Base-by-base conservation (phyloP, 2,113 vertebrate species). In the Hippoglossus stenolepis region DNA sequence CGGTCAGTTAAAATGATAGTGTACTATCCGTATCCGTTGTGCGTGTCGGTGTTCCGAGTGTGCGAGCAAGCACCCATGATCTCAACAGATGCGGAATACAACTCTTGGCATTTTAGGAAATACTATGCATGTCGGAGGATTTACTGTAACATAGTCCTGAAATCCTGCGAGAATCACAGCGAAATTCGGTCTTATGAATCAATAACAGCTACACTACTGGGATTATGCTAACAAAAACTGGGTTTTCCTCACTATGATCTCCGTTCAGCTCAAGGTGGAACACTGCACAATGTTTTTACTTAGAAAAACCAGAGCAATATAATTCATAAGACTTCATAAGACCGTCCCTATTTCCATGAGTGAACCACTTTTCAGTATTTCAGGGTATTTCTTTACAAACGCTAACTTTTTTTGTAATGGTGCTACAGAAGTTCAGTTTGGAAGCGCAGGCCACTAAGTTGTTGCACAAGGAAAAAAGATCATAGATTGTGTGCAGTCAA, bases 1-100 rank as follows among this genome's bases (percentile, higher is more conserved):
- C n/a, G 76, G 90, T 89, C 90, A 92, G 86, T 85, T 90, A 65
- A 77, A 85, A 80, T 80, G 69, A 79, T 75, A 23, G 49, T 54
- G 38, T 31, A 45, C 43, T 65, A 58, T 73, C 38, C 45, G n/a
- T 73, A 40, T 59, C 66, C 73, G 59, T n/a, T 18, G 21, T 3
- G 24, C 47, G 61, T 59, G 58, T 40, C 9, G 21, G 35, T 58
- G 58, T 62, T 51, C 31, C 21, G 45, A 43, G 20, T 76, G 66
- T 21, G 20, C 12, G 35, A 49, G 71, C 54, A 2, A 15, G 10
- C 5, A 57, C 21, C 51, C 17, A 20, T 2, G 1, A 21, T 26
- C 21, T 56, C 15, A 51, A 62, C 4, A 0, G 21, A 56, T 60
- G 49, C 15, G 54, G 65, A 58, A 47, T n/a, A 23, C 28, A 75